These are phyloP conservation scores for Guaruba guarouba DNA, from an alignment of 2,113 vertebrate species.

Conservation along the genomic window DNA sequence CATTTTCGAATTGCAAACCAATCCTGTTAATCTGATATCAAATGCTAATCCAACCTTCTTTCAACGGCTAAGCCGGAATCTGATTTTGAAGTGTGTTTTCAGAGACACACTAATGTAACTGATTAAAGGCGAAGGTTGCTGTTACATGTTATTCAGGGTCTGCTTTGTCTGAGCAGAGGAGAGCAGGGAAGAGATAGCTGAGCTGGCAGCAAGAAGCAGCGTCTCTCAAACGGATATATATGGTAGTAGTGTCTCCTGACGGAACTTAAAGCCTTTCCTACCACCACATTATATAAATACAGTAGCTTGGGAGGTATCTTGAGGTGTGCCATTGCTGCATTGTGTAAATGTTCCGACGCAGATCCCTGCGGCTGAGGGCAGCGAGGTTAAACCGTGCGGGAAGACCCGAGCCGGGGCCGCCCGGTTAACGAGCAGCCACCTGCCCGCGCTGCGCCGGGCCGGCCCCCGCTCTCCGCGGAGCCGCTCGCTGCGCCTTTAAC, in stretches of 20 bases:
- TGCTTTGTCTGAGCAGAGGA: background rate
- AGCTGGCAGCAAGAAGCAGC: background rate
- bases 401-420: background rate
- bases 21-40: background rate
- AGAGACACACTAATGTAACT: background rate
- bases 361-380: background rate
- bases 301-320: background rate
- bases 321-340: too few relatives aligned
- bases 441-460: background rate
- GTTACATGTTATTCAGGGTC: background rate
- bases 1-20: background rate
- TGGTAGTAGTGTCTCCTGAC: background rate
- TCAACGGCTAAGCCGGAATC: background rate
- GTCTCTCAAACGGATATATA: background rate
- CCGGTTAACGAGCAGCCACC: background rate
- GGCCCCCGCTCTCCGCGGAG: background rate
- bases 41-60: background rate
- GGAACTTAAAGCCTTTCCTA: background rate
- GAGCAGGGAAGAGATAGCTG: background rate
- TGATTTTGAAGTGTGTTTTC: background rate
- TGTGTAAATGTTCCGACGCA: too few relatives aligned
- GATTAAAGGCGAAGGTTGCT: background rate
- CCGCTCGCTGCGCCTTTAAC: constrained; percentile 1
- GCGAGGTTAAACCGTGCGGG: too few relatives aligned
- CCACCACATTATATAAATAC: background rate